Evolutionary conservation across 92 coral and sea anemone species (phyloP), one percentile per base, ranked within the genome.

Genomic region (Zoanthus gigantus): DNA sequence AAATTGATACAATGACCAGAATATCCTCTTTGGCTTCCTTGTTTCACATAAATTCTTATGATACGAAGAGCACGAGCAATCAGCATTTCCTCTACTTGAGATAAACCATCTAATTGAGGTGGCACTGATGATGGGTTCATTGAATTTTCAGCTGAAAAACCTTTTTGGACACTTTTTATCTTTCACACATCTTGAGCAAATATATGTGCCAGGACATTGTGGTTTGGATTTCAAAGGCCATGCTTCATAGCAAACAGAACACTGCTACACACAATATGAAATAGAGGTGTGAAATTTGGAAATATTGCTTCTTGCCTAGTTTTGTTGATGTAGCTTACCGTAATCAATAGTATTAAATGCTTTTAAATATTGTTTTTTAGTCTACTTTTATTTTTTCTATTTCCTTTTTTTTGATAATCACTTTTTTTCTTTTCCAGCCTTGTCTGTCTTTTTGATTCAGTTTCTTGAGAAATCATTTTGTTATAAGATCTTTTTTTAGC

Each of bases 11-110:
- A n/a, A n/a, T n/a, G n/a, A n/a, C n/a, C n/a, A n/a, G n/a, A n/a
- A n/a, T n/a, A n/a, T n/a, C n/a, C n/a, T n/a, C n/a, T n/a, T n/a
- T n/a, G n/a, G n/a, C 77, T 77, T 92, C 87, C 12, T 87, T 90
- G 67, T 28, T 90, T 92, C 61, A 90, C 85, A 53, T 92, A 92
- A 68, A 92, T 93, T 76, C 61, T 74, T 46, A 74, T 74, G 60
- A 74, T 74, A 45, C 58, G 79, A n/a, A n/a, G n/a, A n/a, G n/a
- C n/a, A n/a, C n/a, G n/a, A n/a, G n/a, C n/a, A n/a, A n/a, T n/a
- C n/a, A n/a, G n/a, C n/a, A n/a, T n/a, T n/a, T n/a, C n/a, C n/a
- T n/a, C n/a, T n/a, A n/a, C n/a, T n/a, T n/a, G n/a, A 74, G 79
- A 46, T 57, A 57, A 74, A 9, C 18, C 60, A 18, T 74, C 60